Base-by-base conservation (phyloP, 2,888 invertebrate species). In the Trachelus tabidus region DNA sequence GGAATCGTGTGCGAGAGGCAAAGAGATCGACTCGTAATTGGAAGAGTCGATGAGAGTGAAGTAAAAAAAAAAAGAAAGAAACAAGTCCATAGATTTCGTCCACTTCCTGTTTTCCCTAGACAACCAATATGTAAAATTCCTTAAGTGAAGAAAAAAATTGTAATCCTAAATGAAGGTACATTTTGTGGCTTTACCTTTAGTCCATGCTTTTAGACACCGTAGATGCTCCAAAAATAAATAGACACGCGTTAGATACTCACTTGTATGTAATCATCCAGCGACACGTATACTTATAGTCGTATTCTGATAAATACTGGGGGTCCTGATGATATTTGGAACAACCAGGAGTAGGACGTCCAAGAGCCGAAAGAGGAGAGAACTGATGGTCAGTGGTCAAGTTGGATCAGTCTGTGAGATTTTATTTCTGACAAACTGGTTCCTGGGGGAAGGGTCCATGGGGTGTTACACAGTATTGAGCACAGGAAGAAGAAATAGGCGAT, bases 391-490 rank as follows among this genome's bases (percentile, higher is more conserved):
- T 77, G 82, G 81, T 79, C 81, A 79, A 76, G 77, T 79, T 56
- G 56, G 79, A 80, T 81, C 79, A 80, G 73, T 74, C 40, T 68
- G 79, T 73, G 82, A 87, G 87, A 88, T 88, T 88, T 88, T 88
- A 88, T 88, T 88, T 88, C 87, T 85, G 87, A 87, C 88, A 87
- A 89, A 88, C 88, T 88, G 87, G 88, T 88, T 87, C 85, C 85
- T 80, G 78, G 12, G 83, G 82, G 23, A 23, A 23, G 56, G 23
- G 56, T 56, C 23, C 56, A 56, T 56, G 23, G 56, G 56, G 40
- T 40, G 56, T 56, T 56, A 56, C 9, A 56, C 23, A 9, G 56
- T 56, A 56, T 9, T 9, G 56, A 56, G 56, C 23, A 56, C 56
- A 56, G 56, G 56, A 56, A 56, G 56, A 56, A 56, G 56, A 56